phyloP scores from a whole-genome alignment of 2,113 vertebrate genomes.

The Sphyrna mokarran region DNA sequence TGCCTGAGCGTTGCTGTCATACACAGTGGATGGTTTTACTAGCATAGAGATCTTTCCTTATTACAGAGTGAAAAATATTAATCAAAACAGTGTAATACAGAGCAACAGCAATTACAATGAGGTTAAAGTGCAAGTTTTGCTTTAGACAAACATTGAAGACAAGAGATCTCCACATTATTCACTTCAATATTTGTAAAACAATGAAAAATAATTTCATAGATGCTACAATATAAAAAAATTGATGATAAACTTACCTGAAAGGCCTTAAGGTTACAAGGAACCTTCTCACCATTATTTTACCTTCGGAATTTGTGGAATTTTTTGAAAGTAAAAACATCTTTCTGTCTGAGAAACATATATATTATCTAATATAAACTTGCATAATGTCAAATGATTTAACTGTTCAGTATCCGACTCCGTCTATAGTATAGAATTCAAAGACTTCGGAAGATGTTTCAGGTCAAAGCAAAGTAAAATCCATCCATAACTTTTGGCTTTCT shows the following conservation, averaged over 20 bases:
- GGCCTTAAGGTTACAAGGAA: constrained; percentile 92
- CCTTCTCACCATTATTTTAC: constrained; percentile 90
- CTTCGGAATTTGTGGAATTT: constrained; percentile 58
- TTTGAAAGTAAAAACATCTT: constrained; percentile 34
- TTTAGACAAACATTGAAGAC: background rate
- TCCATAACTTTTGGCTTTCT: constrained; percentile 29
- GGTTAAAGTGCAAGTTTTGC: constrained; percentile 3
- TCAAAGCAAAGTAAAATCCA: constrained; percentile 23
- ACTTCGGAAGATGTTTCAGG: background rate
- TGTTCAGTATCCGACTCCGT: background rate
- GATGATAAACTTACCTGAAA: constrained; percentile 78
- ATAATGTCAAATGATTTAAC: background rate
- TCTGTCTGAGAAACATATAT: constrained; percentile 18
- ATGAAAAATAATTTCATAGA: background rate
- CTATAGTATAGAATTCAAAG: background rate
- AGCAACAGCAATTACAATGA: background rate
- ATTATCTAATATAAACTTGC: background rate
- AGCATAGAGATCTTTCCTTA: background rate
- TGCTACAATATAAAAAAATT: background rate
- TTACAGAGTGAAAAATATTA: background rate
- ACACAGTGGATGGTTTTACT: background rate
- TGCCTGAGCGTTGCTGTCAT: background rate
- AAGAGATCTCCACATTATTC: background rate
- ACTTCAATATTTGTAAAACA: background rate
- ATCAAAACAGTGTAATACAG: no score